A percentile compares a stretch with the other conserved stretches of the same genome.
phyloP scores from a whole-genome alignment of 2,797 vertebrate species.

The Smutsia temminckii region DNA sequence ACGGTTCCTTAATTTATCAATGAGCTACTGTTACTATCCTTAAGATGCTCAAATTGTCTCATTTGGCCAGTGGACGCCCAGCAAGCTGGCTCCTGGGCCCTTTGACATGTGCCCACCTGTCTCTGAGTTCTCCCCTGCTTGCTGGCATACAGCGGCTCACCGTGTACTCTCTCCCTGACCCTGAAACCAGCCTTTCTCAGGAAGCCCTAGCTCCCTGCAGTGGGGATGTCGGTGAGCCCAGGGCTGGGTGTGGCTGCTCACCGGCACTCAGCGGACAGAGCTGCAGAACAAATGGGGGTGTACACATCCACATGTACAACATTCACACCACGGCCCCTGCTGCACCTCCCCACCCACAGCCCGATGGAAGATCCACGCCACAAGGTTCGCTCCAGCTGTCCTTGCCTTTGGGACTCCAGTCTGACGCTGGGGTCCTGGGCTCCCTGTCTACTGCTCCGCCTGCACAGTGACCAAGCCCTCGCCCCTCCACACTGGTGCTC shows the following conservation, averaged over 20 bases:
- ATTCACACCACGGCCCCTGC: rapidly evolving
- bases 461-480: rapidly evolving
- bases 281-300: not conserved
- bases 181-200: not conserved
- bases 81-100: not conserved
- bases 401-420: not conserved
- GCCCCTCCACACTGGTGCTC: not conserved
- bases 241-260: not conserved
- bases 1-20: not conserved
- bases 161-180: too few relatives aligned
- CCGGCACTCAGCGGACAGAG: not conserved
- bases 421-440: not conserved
- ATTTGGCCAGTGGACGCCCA: not conserved
- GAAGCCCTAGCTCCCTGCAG: not conserved
- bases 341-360: not conserved
- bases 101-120: not conserved
- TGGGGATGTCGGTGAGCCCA: not conserved
- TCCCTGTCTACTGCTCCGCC: not conserved
- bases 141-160: not conserved
- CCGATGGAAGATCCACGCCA: too few relatives aligned
- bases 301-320: too few relatives aligned
- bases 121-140: not conserved
- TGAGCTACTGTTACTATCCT: not conserved
- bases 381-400: too few relatives aligned
- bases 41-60: not conserved